Percentiles rank a stretch among this genome's conserved stretches.
Conservation (phyloP, 2,797 vertebrate genomes). For the Pseudochaenichthys georgianus region DNA sequence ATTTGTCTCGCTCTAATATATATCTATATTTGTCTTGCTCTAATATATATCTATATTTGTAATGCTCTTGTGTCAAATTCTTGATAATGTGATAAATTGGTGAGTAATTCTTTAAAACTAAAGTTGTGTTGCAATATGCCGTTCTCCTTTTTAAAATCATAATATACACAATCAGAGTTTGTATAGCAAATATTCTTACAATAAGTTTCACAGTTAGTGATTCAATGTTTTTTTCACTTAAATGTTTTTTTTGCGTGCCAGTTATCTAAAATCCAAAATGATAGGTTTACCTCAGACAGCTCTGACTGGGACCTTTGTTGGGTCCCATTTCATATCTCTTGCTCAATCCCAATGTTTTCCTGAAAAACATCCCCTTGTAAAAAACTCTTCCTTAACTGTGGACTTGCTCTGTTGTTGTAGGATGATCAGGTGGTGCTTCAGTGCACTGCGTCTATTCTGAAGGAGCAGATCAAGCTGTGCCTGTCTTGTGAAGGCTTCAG, state of each 20-base stretch:
- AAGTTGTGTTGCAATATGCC: not conserved
- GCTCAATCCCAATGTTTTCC: not conserved
- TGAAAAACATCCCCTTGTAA: not conserved
- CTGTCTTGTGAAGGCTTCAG: slow-evolving; percentile 94
- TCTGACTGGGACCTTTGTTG: not conserved
- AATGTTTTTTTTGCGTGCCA: not conserved
- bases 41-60: not conserved
- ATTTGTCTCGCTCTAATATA: no score
- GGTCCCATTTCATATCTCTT: not conserved
- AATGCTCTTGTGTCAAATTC: not conserved
- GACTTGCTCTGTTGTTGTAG: slow-evolving; percentile 65
- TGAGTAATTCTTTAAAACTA: not conserved
- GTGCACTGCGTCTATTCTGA: slow-evolving; percentile 91
- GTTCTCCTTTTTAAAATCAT: not conserved
- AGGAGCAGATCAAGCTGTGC: slow-evolving; percentile 94
- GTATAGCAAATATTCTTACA: not conserved
- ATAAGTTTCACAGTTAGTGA: not conserved
- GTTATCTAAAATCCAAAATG: not conserved
- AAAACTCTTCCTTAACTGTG: not conserved
- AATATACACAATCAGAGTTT: not conserved
- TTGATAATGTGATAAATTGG: not conserved
- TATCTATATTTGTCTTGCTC: not conserved
- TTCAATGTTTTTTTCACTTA: not conserved
- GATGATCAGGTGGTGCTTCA: slow-evolving; percentile 93
- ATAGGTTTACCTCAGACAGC: not conserved